Conservation (phyloP, 2,888 invertebrate species). For the Eumacrocentrus americanus region DNA sequence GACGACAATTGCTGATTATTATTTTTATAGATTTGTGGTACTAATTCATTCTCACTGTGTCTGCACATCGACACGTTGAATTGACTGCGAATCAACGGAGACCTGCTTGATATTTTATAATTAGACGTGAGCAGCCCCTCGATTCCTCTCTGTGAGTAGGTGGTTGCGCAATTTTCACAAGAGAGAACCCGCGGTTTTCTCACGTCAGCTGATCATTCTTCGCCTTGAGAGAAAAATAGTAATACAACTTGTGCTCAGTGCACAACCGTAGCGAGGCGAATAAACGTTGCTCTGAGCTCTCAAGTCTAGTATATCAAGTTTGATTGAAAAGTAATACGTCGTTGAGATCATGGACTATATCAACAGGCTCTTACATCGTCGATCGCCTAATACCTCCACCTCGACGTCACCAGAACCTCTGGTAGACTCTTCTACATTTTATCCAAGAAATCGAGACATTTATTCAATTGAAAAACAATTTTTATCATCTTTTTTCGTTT, state of each 20-base stretch:
- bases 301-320: no score
- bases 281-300: background rate
- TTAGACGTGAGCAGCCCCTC: conserved; percentile 12
- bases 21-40: no score
- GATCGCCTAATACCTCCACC: conserved; percentile 33
- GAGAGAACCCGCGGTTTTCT: conserved; percentile 9
- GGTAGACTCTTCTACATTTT: conserved; percentile 32
- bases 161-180: conserved; percentile 17
- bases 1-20: no score
- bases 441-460: background rate
- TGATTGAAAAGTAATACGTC: no score
- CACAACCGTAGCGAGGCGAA: conserved; percentile 3
- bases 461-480: background rate
- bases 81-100: conserved; percentile 3
- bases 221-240: conserved; percentile 24
- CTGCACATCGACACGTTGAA: background rate
- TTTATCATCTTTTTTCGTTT: background rate
- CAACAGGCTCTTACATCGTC: conserved; percentile 47
- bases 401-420: conserved; percentile 37
- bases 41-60: no score
- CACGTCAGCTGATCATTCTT: conserved; percentile 27
- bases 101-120: conserved; percentile 26
- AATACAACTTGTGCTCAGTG: conserved; percentile 10
- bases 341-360: conserved; percentile 46
- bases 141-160: background rate